Percentiles rank a stretch among this genome's conserved stretches.
phyloP scores from a whole-genome alignment of 2,888 invertebrate species.

The Lithophane semibrunnea region DNA sequence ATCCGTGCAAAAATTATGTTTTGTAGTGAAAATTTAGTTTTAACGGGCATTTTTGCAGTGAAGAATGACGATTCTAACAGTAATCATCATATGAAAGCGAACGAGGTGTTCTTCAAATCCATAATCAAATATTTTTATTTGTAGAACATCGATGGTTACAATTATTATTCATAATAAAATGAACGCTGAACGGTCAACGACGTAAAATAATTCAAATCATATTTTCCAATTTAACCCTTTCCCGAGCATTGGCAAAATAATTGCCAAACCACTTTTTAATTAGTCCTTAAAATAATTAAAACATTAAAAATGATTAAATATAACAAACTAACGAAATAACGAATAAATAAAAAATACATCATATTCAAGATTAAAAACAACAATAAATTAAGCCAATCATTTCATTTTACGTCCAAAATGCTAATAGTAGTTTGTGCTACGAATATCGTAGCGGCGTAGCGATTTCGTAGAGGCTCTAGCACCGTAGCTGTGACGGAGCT shows the following conservation, averaged over 20 bases:
- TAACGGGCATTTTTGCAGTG: too few relatives aligned
- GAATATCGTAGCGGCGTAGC: slow-evolving; percentile 30
- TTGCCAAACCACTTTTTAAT: too few relatives aligned
- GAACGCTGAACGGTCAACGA: not conserved
- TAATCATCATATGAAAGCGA: not conserved
- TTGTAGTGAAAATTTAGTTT: not conserved
- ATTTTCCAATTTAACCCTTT: too few relatives aligned
- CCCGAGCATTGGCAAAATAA: too few relatives aligned
- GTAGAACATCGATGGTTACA: too few relatives aligned
- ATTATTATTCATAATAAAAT: too few relatives aligned
- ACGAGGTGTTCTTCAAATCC: not conserved
- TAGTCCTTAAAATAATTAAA: too few relatives aligned
- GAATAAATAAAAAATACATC: not conserved
- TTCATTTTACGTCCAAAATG: not conserved
- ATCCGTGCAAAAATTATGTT: not conserved
- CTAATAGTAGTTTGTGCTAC: slow-evolving; percentile 12
- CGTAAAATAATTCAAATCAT: too few relatives aligned
- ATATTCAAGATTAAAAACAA: not conserved
- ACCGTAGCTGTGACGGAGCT: not conserved
- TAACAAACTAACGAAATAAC: too few relatives aligned
- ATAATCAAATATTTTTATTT: not conserved
- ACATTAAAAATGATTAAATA: too few relatives aligned
- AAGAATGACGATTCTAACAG: not conserved
- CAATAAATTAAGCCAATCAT: not conserved
- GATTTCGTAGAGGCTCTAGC: slow-evolving; percentile 13